Percentiles rank a stretch among this genome's conserved stretches.
These are phyloP conservation scores for Mormyrops boulengeri DNA, from an alignment of 2,797 vertebrate species.

Conservation along the genomic window DNA sequence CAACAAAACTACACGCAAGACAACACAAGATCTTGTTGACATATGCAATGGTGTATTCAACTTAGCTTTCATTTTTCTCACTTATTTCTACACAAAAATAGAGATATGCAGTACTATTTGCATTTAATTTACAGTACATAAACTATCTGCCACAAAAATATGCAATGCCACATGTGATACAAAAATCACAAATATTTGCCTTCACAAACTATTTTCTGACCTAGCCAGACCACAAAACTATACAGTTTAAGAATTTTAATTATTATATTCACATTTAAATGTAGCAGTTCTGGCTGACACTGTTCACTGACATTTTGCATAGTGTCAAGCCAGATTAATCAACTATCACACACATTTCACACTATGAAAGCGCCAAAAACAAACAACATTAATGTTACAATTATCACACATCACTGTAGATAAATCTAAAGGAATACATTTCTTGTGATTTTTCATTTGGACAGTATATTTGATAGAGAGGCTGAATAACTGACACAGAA, in stretches of 20 bases:
- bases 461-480: conserved; percentile 1
- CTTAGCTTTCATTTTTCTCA: conserved; percentile 16
- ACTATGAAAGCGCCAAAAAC: conserved; percentile 32
- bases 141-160: not conserved
- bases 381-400: conserved; percentile 45
- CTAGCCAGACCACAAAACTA: conserved; percentile 23
- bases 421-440: conserved; percentile 35
- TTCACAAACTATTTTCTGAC: not conserved
- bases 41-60: conserved; percentile 9
- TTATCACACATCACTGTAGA: conserved; percentile 44
- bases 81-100: conserved; percentile 9
- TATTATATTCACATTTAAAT: conserved; percentile 61
- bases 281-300: conserved; percentile 43
- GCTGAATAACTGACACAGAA: not conserved
- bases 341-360: conserved; percentile 43
- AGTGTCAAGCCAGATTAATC: conserved; percentile 34
- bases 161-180: conserved; percentile 43
- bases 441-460: not conserved
- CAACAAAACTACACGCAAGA: not conserved
- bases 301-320: conserved; percentile 37
- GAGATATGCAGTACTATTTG: not conserved
- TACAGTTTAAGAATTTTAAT: conserved; percentile 34
- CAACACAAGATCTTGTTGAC: not conserved
- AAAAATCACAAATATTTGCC: conserved; percentile 55
- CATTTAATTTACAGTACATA: conserved; percentile 9